Evolutionary conservation across 2,113 vertebrate genomes (phyloP).

Genomic region (Trachemys scripta): DNA sequence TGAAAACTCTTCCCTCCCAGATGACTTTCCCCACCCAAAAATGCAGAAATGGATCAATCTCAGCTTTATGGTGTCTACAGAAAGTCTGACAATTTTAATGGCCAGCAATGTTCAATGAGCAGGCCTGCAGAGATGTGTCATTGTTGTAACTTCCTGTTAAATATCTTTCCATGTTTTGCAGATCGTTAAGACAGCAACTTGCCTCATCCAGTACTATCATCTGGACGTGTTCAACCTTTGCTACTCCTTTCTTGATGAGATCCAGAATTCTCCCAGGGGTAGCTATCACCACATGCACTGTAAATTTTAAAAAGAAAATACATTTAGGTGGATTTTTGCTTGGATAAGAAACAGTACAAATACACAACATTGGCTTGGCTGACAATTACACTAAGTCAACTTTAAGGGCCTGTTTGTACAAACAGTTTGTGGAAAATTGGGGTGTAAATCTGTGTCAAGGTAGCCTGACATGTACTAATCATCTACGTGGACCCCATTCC

Average conservation of each 20-base stretch:
- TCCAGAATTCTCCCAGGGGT: slow-evolving; percentile 98
- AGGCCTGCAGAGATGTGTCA: neutral
- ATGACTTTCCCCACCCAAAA: neutral
- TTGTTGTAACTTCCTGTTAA: neutral
- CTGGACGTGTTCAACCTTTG: slow-evolving; percentile 97
- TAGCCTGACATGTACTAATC: neutral
- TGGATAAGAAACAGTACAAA: neutral
- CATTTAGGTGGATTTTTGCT: slow-evolving; percentile 3
- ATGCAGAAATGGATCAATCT: accelerated
- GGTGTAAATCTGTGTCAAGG: neutral
- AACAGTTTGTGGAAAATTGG: neutral
- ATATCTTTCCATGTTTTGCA: too few species aligned
- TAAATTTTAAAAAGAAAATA: slow-evolving; percentile 42
- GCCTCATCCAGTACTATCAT: slow-evolving; percentile 99
- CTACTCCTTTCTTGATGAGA: slow-evolving; percentile 99
- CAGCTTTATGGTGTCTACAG: neutral
- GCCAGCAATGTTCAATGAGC: neutral
- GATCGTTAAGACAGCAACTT: slow-evolving; percentile 34
- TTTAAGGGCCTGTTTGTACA: neutral
- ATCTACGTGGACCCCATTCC: neutral
- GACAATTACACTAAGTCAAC: neutral
- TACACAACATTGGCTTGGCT: neutral
- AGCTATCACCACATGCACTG: slow-evolving; percentile 98
- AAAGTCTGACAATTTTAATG: neutral
- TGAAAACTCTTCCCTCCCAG: neutral